Percentiles rank a stretch among this genome's conserved stretches.
Evolutionary conservation across 2,888 invertebrate genomes (phyloP).

Genomic region (Cheilosia impressa): DNA sequence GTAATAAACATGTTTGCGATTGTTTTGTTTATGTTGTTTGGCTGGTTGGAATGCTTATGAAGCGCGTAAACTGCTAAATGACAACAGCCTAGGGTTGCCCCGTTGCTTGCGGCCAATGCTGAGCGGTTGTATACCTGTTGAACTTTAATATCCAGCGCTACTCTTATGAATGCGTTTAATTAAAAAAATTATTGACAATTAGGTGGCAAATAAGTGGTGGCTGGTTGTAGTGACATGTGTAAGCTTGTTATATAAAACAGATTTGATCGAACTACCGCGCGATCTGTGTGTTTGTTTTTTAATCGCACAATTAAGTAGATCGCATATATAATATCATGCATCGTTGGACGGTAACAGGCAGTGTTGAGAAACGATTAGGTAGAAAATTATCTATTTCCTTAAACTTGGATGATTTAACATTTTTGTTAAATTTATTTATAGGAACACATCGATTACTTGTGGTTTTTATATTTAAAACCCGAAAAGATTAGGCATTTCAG

Average conservation of each 20-base stretch:
- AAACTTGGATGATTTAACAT: too few relatives aligned
- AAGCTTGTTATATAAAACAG: slow-evolving; percentile 36
- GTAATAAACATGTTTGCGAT: slow-evolving; percentile 42
- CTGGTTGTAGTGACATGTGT: slow-evolving; percentile 22
- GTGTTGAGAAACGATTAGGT: too few relatives aligned
- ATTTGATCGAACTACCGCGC: neutral
- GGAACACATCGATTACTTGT: too few relatives aligned
- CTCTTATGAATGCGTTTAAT: slow-evolving; percentile 25
- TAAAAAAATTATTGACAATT: slow-evolving; percentile 34
- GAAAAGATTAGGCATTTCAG: too few relatives aligned
- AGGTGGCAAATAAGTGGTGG: too few relatives aligned
- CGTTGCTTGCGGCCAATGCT: neutral
- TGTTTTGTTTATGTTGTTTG: slow-evolving; percentile 25
- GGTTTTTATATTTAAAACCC: too few relatives aligned
- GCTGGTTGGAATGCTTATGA: slow-evolving; percentile 42
- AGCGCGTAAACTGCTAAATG: slow-evolving; percentile 29
- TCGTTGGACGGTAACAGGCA: too few relatives aligned
- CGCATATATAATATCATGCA: too few relatives aligned
- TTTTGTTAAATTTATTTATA: too few relatives aligned
- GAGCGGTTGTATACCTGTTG: slow-evolving; percentile 16
- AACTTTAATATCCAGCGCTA: slow-evolving; percentile 15
- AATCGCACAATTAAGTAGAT: too few relatives aligned
- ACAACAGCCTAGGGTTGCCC: slow-evolving; percentile 8
- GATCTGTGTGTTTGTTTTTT: neutral
- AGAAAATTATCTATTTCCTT: too few relatives aligned